Conservation (phyloP, 1,140 invertebrate genomes). For the Chironomus striatipennis region DNA sequence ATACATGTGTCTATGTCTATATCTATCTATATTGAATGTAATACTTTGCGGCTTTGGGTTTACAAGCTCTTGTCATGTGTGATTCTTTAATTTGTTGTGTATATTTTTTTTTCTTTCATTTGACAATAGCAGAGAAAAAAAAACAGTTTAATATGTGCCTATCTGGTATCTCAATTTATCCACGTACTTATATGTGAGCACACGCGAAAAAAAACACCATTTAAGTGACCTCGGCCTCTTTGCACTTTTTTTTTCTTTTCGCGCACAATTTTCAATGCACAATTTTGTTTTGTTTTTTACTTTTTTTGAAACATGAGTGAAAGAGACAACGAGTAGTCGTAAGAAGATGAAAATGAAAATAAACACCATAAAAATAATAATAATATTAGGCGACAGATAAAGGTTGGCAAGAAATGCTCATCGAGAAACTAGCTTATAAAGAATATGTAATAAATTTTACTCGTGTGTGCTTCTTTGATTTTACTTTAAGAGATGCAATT, state of each 20-base stretch:
- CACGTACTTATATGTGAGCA: conserved; percentile 15
- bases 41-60: conserved; percentile 10
- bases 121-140: not conserved
- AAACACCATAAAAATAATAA: conserved; percentile 19
- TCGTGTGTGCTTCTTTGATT: not conserved
- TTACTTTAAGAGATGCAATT: conserved; percentile 1
- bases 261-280: conserved; percentile 21
- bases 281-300: conserved; percentile 3
- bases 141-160: not conserved
- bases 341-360: not conserved
- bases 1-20: too few species aligned
- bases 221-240: conserved; percentile 18
- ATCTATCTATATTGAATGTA: too few species aligned
- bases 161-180: conserved; percentile 16
- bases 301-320: not conserved
- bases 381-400: conserved; percentile 18
- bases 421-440: not conserved
- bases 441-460: not conserved
- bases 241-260: conserved; percentile 22
- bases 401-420: not conserved
- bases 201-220: conserved; percentile 17
- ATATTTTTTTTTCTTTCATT: not conserved
- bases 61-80: conserved; percentile 13
- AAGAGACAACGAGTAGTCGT: too few species aligned
- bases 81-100: conserved; percentile 22